Evolutionary conservation across 2,888 invertebrate species (phyloP), one percentile per base, ranked within the genome.

Genomic region (Allacma fusca): DNA sequence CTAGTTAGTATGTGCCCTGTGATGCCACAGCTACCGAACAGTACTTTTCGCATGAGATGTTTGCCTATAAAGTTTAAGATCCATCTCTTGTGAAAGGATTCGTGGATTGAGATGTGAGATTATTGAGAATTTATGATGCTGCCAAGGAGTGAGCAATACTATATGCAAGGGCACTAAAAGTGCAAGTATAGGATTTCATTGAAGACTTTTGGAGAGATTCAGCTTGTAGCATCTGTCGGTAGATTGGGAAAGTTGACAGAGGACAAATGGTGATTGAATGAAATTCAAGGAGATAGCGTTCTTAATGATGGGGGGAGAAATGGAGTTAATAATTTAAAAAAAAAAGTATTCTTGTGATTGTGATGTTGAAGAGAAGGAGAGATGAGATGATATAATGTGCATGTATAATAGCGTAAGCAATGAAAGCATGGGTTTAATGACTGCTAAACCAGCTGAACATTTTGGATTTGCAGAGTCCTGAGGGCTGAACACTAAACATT

Each of bases 401-500:
- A n/a, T 50, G 50, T 50, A 26, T 62, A 50, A 50, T 50, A 50
- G 50, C 1, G 9, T 34, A 34, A 62, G 24, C 23, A 21, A 2
- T 62, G 62, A 62, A 13, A 21, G 57, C 57, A 57, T 57, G 57
- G 13, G 62, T 13, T 62, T 13, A 62, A 40, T 24, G 23, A 57
- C 65, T 64, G 57, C 50, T 5, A 64, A 64, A 34, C 34, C 34
- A 34, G 34, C 34, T 34, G 34, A 34, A 34, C 34, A 34, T 34
- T 9, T 7, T 9, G 21, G 65, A 69, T 70, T 73, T 29, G 70
- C 75, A 34, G 5, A 28, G 65, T 65, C 65, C 65, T 65, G 26
- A 65, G 28, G 65, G 65, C 28, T 24, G 65, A 59, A 43, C 0
- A 44, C 76, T 24, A 69, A 69, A 72, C 76, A 44, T 78, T 78